Evolutionary conservation across 2,113 vertebrate species (phyloP).

Genomic region (Plestiodon gilberti): DNA sequence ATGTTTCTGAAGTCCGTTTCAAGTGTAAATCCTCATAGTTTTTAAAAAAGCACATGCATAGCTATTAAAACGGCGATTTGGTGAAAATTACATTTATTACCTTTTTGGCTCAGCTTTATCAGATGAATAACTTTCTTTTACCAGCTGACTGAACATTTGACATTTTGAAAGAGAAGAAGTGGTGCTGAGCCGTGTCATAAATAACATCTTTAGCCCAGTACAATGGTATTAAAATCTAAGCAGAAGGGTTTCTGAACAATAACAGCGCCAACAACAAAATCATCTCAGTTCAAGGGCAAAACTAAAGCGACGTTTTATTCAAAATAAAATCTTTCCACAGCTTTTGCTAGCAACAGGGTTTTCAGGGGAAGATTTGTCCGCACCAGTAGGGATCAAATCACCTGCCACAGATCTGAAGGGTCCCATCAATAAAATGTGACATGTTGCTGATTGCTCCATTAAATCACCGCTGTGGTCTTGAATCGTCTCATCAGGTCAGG

Average conservation of each 20-base stretch:
- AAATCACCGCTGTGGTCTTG: slow-evolving; percentile 74
- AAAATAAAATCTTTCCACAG: slow-evolving; percentile 47
- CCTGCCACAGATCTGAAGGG: slow-evolving; percentile 67
- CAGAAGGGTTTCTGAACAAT: slow-evolving; percentile 32
- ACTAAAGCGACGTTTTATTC: slow-evolving; percentile 62
- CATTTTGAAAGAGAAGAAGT: slow-evolving; percentile 65
- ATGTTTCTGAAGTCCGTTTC: slow-evolving; percentile 27
- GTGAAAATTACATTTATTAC: slow-evolving; percentile 67
- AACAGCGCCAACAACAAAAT: slow-evolving; percentile 34
- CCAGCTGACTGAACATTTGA: slow-evolving; percentile 56
- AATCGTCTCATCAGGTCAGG: slow-evolving; percentile 75
- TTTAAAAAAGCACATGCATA: slow-evolving; percentile 50
- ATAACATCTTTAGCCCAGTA: slow-evolving; percentile 61
- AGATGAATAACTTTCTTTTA: slow-evolving; percentile 63
- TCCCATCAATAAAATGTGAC: slow-evolving; percentile 78
- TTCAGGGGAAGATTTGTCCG: slow-evolving; percentile 70
- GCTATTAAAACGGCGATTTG: slow-evolving; percentile 56
- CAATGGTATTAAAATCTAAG: slow-evolving; percentile 64
- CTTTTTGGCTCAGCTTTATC: slow-evolving; percentile 57
- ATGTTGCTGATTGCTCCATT: slow-evolving; percentile 77
- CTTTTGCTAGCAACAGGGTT: slow-evolving; percentile 46
- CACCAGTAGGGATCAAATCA: slow-evolving; percentile 72
- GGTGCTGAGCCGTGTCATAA: slow-evolving; percentile 61
- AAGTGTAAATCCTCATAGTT: slow-evolving; percentile 45
- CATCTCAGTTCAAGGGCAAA: slow-evolving; percentile 71